phyloP scores from a whole-genome alignment of 2,113 vertebrate genomes.

The Noturus placidus region DNA sequence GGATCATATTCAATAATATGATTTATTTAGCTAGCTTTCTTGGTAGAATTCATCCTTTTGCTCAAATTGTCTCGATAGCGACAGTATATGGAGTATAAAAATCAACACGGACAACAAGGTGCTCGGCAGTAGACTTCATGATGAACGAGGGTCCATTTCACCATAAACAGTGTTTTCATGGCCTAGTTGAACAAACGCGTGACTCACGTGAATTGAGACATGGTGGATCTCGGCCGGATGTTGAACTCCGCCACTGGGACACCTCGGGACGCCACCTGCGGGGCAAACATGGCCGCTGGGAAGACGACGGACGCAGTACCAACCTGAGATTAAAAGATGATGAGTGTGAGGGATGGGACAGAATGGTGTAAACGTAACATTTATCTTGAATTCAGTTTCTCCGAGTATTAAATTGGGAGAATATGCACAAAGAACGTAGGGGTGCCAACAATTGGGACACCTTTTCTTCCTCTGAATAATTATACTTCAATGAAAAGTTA shows the following conservation, averaged over 20 bases:
- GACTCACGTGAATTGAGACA: slow-evolving; percentile 82
- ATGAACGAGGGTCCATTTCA: background rate
- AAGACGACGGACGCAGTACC: slow-evolving; percentile 94
- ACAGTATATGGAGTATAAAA: background rate
- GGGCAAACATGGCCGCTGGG: slow-evolving; percentile 93
- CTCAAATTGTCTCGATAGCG: background rate
- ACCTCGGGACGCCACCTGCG: slow-evolving; percentile 86
- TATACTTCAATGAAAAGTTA: background rate
- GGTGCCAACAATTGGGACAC: too few relatives aligned
- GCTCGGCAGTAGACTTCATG: background rate
- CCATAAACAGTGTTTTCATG: background rate
- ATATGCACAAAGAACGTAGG: background rate
- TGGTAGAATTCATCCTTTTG: background rate
- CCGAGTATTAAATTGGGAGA: too few relatives aligned
- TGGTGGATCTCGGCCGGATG: slow-evolving; percentile 78
- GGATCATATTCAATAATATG: background rate
- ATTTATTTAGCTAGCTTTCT: background rate
- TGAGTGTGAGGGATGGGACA: background rate
- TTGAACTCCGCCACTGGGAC: slow-evolving; percentile 95
- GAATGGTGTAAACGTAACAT: background rate
- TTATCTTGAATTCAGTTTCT: background rate
- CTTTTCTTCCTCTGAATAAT: background rate
- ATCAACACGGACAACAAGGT: background rate
- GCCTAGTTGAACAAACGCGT: background rate
- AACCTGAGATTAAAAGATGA: slow-evolving; percentile 70